Evolutionary conservation across 2,888 invertebrate genomes (phyloP).

Genomic region (Microplitis manilae): DNA sequence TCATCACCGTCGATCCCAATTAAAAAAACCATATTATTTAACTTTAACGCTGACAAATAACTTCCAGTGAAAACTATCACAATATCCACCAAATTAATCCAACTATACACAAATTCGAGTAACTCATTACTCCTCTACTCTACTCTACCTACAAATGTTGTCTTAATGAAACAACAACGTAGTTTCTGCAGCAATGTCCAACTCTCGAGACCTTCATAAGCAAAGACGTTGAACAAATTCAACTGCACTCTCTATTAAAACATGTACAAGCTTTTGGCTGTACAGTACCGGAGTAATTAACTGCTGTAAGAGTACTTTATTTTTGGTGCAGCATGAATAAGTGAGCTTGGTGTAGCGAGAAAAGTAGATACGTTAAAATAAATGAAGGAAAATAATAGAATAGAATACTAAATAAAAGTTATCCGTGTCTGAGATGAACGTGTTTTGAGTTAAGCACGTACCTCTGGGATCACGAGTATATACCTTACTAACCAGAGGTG

Average conservation of each 20-base stretch:
- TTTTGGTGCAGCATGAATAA: neutral
- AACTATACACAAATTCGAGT: neutral
- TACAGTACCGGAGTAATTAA: slow-evolving; percentile 20
- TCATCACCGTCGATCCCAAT: neutral
- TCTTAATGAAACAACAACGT: slow-evolving; percentile 13
- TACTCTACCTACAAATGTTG: neutral
- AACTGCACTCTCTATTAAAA: neutral
- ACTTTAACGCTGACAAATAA: neutral
- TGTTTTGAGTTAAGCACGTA: neutral
- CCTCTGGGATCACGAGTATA: neutral
- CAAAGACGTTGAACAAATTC: no score
- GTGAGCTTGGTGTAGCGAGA: neutral
- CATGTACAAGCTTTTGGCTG: neutral
- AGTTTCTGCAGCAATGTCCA: neutral
- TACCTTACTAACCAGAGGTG: neutral
- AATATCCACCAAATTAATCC: neutral
- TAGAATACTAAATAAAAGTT: neutral
- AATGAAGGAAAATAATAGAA: neutral
- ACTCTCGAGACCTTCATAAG: neutral
- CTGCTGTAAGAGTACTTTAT: slow-evolving; percentile 14
- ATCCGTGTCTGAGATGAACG: neutral
- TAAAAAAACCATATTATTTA: neutral
- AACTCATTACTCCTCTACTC: neutral
- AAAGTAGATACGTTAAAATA: neutral
- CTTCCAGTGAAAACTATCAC: neutral